Percentiles rank a stretch among this genome's conserved stretches.
These are phyloP conservation scores for Cantharis rufa DNA, from an alignment of 2,888 invertebrate genomes.

Conservation along the genomic window DNA sequence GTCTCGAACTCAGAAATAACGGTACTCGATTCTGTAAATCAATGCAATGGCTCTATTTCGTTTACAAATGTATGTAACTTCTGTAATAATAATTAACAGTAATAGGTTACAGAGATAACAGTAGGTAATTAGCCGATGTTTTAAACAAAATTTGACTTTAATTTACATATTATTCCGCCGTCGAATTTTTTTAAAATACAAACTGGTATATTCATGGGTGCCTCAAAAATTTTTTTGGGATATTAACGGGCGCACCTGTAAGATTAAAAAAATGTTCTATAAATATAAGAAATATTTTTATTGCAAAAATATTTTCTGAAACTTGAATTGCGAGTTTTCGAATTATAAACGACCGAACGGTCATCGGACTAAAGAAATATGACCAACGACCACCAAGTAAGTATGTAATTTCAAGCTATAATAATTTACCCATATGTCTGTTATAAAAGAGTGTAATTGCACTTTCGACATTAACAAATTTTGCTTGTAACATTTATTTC, in stretches of 20 bases:
- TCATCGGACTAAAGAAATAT: slow-evolving; percentile 34
- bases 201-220: too few species aligned
- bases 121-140: slow-evolving; percentile 11
- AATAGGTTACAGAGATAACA: slow-evolving; percentile 31
- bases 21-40: not conserved
- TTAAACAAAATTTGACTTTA: not conserved
- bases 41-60: not conserved
- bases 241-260: not conserved
- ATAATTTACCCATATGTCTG: not conserved
- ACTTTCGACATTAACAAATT: not conserved
- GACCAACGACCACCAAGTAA: not conserved
- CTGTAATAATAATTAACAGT: not conserved
- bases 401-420: not conserved
- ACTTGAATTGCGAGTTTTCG: slow-evolving; percentile 36
- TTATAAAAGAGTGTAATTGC: not conserved
- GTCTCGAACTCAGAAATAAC: not conserved
- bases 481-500: slow-evolving; percentile 4
- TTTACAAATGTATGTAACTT: slow-evolving; percentile 4
- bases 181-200: not conserved
- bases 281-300: not conserved
- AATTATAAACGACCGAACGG: slow-evolving; percentile 34
- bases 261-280: not conserved
- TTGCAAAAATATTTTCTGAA: slow-evolving; percentile 15
- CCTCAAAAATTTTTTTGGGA: not conserved
- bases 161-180: not conserved